Evolutionary conservation across 2,888 invertebrate genomes (phyloP), one percentile per base, ranked within the genome.

Genomic region (Megamerina dolium): DNA sequence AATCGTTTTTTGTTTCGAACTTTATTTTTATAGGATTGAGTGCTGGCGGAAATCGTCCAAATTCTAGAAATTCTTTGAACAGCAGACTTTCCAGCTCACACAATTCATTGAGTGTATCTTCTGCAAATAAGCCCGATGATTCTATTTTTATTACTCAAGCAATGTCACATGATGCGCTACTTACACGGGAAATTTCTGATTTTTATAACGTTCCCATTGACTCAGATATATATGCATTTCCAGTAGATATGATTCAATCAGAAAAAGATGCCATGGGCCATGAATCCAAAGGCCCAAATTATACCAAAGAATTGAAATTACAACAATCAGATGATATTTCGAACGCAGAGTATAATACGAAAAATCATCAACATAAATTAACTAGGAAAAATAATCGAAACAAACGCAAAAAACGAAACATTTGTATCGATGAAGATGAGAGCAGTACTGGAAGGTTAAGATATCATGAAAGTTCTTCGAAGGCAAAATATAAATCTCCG

Each of bases 181-280:
- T 82, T 49, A 80, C 83, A n/a, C 80, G 82, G 49, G 85, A 86
- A 61, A 87, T 87, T 47, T 81, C 82, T 27, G 88, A 88, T 67
- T 82, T 89, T 77, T 89, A 89, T 67, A 89, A 87, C 73, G 89
- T 89, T 47, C 89, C 89, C 51, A 85, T 88, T 57, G 89, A 89
- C 63, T 87, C 88, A 57, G 89, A 89, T 67, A 85, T 89, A 54
- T 90, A 90, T 65, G 86, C 89, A 12, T 83, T 89, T 46, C 89
- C 89, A 29, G 80, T 89, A 48, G 89, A 90, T 68, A 84, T 85
- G 70, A 80, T 56, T n/a, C 45, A 43, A 14, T 48, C 55, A 3
- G 66, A 72, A 68, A 32, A 75, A 73, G 55, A 73, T 70, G 52
- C 58, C 26, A 35, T 45, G 21, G 39, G 41, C 26, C 26, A 36